These are phyloP conservation scores for Scotopteryx bipunctaria DNA, from an alignment of 2,888 invertebrate species.

Conservation along the genomic window DNA sequence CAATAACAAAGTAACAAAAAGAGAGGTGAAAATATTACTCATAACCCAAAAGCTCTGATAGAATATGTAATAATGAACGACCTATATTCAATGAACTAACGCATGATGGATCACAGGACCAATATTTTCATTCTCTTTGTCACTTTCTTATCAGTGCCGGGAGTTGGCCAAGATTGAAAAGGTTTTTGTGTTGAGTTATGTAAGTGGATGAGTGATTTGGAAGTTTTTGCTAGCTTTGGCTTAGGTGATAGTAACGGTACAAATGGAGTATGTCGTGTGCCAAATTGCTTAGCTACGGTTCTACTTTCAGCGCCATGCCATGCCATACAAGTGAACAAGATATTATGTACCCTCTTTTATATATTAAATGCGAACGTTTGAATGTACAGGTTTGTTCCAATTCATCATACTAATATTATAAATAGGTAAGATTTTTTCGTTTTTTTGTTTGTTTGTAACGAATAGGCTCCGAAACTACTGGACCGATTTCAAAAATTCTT, in stretches of 20 bases:
- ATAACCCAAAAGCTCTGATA: conserved; percentile 8
- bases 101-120: conserved; percentile 15
- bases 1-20: neutral
- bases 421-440: too few species aligned
- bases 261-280: too few species aligned
- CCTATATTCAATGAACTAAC: conserved; percentile 11
- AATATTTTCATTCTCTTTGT: conserved; percentile 9
- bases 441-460: too few species aligned
- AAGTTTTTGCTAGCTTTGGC: conserved; percentile 2
- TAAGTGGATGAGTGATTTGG: conserved; percentile 6
- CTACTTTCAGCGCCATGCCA: too few species aligned
- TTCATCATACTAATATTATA: too few species aligned
- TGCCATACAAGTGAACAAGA: too few species aligned
- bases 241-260: neutral
- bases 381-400: too few species aligned
- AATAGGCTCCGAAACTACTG: too few species aligned
- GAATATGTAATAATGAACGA: neutral
- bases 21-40: neutral
- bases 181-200: conserved; percentile 10
- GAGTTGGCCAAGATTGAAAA: conserved; percentile 5
- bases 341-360: too few species aligned
- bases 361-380: too few species aligned
- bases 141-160: neutral
- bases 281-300: too few species aligned
- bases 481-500: too few species aligned